These are phyloP conservation scores for Diadegma fenestrale DNA, from an alignment of 2,888 invertebrate genomes.

Conservation along the genomic window DNA sequence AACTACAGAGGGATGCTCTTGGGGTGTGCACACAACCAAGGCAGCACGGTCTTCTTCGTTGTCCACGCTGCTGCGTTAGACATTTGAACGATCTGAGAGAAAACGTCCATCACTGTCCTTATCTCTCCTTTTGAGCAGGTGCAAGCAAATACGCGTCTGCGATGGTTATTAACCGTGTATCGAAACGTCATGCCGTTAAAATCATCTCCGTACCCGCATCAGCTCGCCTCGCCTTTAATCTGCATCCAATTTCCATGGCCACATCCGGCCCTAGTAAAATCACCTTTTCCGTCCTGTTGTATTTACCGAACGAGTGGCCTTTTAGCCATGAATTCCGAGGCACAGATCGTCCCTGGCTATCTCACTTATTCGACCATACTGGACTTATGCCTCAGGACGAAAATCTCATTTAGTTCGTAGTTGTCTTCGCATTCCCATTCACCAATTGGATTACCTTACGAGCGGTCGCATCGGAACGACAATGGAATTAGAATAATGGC, in stretches of 20 bases:
- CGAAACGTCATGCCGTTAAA: constrained; percentile 28
- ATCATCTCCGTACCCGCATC: constrained; percentile 31
- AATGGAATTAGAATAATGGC: constrained; percentile 47
- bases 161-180: constrained; percentile 10
- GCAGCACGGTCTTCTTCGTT: constrained; percentile 42
- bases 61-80: constrained; percentile 12
- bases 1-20: constrained; percentile 11
- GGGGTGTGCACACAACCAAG: constrained; percentile 24
- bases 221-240: constrained; percentile 13
- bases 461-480: neutral
- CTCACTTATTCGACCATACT: neutral
- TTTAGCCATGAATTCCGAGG: neutral
- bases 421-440: constrained; percentile 7
- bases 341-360: constrained; percentile 24
- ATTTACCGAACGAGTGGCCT: neutral
- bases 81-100: constrained; percentile 24
- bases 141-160: constrained; percentile 17
- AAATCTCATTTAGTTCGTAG: constrained; percentile 18
- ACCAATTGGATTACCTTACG: constrained; percentile 19
- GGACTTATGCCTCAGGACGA: neutral
- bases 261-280: constrained; percentile 24
- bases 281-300: constrained; percentile 29
- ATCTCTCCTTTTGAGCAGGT: constrained; percentile 14
- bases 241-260: neutral
- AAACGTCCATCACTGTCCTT: constrained; percentile 35